These are phyloP conservation scores for Halcyon leucocephala DNA, from an alignment of 2,797 vertebrate genomes.

Conservation along the genomic window DNA sequence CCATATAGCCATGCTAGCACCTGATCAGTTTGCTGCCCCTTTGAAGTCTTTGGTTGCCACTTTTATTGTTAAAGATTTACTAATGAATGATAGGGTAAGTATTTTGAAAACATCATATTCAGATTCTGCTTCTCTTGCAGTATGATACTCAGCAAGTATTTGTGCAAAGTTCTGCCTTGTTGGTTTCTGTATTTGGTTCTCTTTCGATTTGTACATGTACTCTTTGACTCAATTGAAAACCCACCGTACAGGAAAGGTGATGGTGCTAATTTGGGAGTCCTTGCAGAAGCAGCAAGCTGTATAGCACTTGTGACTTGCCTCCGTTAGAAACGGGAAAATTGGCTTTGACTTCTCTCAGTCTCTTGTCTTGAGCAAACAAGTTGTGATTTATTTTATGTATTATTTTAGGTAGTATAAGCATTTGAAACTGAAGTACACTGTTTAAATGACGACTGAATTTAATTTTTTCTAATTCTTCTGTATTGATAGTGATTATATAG, in stretches of 20 bases:
- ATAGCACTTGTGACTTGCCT: rapidly evolving
- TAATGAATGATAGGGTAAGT: conserved; percentile 96
- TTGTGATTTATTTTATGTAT: background rate
- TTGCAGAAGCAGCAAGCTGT: background rate
- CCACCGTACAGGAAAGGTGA: background rate
- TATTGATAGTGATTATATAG: background rate
- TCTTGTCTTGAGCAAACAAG: background rate
- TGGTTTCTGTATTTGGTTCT: background rate
- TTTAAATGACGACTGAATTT: background rate
- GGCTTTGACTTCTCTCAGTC: background rate
- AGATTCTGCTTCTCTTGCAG: background rate
- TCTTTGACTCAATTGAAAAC: background rate
- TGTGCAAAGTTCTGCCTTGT: background rate
- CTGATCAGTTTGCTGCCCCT: conserved; percentile 95
- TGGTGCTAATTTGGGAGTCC: background rate
- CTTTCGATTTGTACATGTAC: background rate
- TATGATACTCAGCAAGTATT: background rate
- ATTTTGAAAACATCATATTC: background rate
- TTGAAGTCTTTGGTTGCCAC: conserved; percentile 97
- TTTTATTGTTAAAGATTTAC: conserved; percentile 97
- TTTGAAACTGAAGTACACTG: background rate
- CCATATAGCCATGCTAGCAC: conserved; percentile 95
- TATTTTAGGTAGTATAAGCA: background rate
- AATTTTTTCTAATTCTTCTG: background rate
- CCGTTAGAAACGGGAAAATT: background rate